A percentile compares a stretch with the other conserved stretches of the same genome.
Evolutionary conservation across 92 coral and sea anemone species (phyloP).

Genomic region (Parazoanthus atlanticus): DNA sequence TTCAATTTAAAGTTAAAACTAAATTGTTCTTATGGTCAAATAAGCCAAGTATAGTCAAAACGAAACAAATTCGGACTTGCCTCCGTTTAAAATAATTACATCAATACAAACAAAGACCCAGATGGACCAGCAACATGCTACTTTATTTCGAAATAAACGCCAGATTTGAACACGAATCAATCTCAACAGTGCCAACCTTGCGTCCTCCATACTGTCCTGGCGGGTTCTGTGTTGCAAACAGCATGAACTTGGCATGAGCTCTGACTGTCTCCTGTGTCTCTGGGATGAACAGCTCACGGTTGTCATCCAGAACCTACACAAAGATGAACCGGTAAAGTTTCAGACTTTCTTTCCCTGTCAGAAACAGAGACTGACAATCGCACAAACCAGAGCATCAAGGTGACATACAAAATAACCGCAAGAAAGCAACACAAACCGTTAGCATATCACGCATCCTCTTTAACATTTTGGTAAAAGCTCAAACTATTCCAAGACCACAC

Average conservation of each 20-base stretch:
- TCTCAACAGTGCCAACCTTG: slow-evolving; percentile 64
- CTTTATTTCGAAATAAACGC: not conserved
- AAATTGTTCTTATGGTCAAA: no score
- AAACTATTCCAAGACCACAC: not conserved
- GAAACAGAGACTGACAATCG: not conserved
- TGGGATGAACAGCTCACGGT: slow-evolving; percentile 96
- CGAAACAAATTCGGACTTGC: no score
- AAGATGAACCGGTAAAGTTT: not conserved
- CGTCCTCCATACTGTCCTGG: slow-evolving; percentile 99
- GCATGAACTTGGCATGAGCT: slow-evolving; percentile 96
- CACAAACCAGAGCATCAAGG: not conserved
- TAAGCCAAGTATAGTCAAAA: no score
- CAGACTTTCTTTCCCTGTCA: not conserved
- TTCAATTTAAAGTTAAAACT: no score
- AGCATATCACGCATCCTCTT: no score
- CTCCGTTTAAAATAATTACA: no score
- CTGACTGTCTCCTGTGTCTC: slow-evolving; percentile 94
- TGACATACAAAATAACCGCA: not conserved
- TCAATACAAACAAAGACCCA: not conserved
- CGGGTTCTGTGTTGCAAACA: slow-evolving; percentile 98
- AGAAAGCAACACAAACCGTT: no score
- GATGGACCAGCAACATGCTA: not conserved
- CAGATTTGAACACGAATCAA: not conserved
- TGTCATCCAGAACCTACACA: slow-evolving; percentile 87
- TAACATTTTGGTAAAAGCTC: not conserved